phyloP scores from a whole-genome alignment of 1,140 invertebrate species.

The Leptopilina clavipes region DNA sequence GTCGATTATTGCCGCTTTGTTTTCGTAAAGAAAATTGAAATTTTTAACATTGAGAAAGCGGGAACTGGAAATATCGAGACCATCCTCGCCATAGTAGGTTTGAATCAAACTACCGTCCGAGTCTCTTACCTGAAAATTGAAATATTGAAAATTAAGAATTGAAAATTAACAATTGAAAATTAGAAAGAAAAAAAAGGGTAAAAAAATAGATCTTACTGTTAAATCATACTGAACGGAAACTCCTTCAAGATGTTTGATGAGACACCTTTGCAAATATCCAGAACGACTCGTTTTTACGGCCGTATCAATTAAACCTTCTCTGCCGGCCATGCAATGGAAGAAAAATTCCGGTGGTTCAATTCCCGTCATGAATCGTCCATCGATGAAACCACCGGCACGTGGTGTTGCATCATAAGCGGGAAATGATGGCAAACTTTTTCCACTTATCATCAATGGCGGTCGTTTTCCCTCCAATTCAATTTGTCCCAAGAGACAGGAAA shows the following conservation, averaged over 20 bases:
- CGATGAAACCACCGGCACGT: slow-evolving; percentile 96
- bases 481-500: slow-evolving; percentile 96
- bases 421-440: slow-evolving; percentile 94
- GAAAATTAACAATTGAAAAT: not conserved
- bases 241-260: slow-evolving; percentile 99
- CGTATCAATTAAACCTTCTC: slow-evolving; percentile 93
- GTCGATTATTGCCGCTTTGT: slow-evolving; percentile 81
- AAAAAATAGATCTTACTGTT: slow-evolving; percentile 82
- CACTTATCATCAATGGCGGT: slow-evolving; percentile 95
- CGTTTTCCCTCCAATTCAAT: slow-evolving; percentile 99
- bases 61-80: slow-evolving; percentile 91
- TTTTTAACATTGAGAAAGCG: slow-evolving; percentile 89
- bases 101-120: slow-evolving; percentile 96
- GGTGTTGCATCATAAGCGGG: slow-evolving; percentile 92
- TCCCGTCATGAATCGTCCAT: slow-evolving; percentile 96
- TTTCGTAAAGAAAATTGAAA: slow-evolving; percentile 88
- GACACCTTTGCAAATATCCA: slow-evolving; percentile 97
- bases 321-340: slow-evolving; percentile 99
- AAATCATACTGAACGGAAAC: slow-evolving; percentile 92
- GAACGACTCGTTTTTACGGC: slow-evolving; percentile 95
- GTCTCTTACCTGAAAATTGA: slow-evolving; percentile 74
- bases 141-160: not conserved
- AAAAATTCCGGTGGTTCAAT: slow-evolving; percentile 98
- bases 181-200: not conserved
- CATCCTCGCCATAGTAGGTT: slow-evolving; percentile 97